phyloP scores from a whole-genome alignment of 2,797 vertebrate genomes.

The Leuciscus waleckii region DNA sequence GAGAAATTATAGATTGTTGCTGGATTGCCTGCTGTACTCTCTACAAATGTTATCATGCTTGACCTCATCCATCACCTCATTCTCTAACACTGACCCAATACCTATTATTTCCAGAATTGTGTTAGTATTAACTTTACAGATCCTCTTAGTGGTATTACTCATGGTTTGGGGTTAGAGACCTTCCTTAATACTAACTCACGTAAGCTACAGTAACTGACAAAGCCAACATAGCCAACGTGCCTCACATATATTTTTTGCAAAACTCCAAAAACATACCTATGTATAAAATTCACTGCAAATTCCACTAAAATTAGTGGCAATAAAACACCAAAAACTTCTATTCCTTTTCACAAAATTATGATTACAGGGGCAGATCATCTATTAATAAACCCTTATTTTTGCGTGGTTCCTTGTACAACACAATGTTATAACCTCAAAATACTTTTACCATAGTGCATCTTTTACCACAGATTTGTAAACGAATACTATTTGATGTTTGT shows the following conservation, averaged over 20 bases:
- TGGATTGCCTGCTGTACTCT: not conserved
- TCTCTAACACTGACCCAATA: not conserved
- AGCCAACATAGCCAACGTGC: not conserved
- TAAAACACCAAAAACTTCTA: not conserved
- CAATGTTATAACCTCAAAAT: not conserved
- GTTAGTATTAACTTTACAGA: not conserved
- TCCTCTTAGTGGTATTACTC: constrained; percentile 15
- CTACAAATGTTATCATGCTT: not conserved
- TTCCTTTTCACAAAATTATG: not conserved
- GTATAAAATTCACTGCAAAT: not conserved
- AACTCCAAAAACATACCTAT: not conserved
- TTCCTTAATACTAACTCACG: not conserved
- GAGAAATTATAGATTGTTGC: not conserved
- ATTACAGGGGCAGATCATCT: not conserved
- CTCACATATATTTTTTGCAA: not conserved
- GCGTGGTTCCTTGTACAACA: not conserved
- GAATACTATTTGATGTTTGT: not conserved
- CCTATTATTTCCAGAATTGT: constrained; percentile 13
- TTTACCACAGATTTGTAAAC: not conserved
- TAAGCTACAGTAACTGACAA: constrained; percentile 5
- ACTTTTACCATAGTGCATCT: not conserved
- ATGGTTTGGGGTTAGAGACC: not conserved
- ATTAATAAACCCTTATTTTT: not conserved
- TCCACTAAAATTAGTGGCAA: not conserved
- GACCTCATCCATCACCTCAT: not conserved